Base-by-base conservation (phyloP, 2,797 vertebrate species). In the Adelosebastes latens region DNA sequence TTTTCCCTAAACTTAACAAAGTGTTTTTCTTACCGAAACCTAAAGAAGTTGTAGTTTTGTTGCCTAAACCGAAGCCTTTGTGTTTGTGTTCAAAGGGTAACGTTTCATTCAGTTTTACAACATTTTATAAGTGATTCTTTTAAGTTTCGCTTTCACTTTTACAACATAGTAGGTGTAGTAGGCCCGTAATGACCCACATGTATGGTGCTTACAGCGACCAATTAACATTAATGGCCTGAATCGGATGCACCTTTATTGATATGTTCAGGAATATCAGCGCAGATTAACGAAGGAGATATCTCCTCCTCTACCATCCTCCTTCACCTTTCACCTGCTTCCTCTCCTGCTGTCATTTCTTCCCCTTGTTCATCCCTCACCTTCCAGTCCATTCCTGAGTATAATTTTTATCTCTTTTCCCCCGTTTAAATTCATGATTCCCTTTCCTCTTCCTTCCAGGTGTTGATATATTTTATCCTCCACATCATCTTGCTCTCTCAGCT, bases 401-500 rank as follows among this genome's bases (percentile, higher is more conserved):
- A 29, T 82, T 79, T 64, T 73, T 34, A 82, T 79, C 29, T 74
- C 16, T 25, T 31, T 42, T 42, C 39, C 13, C 39, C 39, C 2
- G 5, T 42, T 42, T 42, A n/a, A 42, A 42, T 39, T n/a, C 12
- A 52, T 5, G 4, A 78, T 72, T 75, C 75, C 14, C 42, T 87
- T 69, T 86, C 27, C 61, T 64, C 31, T 52, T 81, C 31, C 32
- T 70, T 61, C 32, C 42, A 60, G 31, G 22, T 31, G 27, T 62
- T 64, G 64, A 36, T 72, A 49, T 62, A n/a, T 32, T 80, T 79
- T 59, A 70, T 70, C 53, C 71, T 16, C 58, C 56, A 66, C 49
- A 72, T 53, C 29, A 63, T 69, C 53, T 13, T 62, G 20, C 75
- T 77, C 66, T 46, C 83, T 66, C 75, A 75, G 82, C 72, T 81